phyloP scores from a whole-genome alignment of 2,113 vertebrate species.

The Myrmecophaga tridactyla region DNA sequence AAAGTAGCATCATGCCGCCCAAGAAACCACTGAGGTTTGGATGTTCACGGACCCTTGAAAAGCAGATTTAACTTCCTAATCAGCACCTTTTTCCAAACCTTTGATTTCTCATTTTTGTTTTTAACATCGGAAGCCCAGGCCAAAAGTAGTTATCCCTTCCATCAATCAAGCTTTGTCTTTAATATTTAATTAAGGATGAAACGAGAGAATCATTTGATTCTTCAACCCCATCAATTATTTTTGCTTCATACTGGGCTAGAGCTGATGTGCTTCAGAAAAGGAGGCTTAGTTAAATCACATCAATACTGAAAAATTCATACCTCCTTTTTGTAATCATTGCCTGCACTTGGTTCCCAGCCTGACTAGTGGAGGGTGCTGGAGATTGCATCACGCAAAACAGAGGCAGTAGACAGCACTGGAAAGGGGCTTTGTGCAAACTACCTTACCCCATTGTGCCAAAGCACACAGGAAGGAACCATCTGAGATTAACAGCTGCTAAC shows the following conservation, averaged over 20 bases:
- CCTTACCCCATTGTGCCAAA: not conserved
- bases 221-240: slow-evolving; percentile 24
- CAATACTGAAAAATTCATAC: slow-evolving; percentile 60
- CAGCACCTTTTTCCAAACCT: slow-evolving; percentile 14
- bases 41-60: slow-evolving; percentile 29
- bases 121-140: not conserved
- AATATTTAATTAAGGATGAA: slow-evolving; percentile 72
- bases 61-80: slow-evolving; percentile 18
- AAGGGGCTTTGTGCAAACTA: not conserved
- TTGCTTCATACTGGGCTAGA: slow-evolving; percentile 48
- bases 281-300: slow-evolving; percentile 37
- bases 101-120: slow-evolving; percentile 26
- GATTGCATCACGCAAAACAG: not conserved
- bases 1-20: not conserved
- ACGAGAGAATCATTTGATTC: slow-evolving; percentile 52
- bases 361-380: not conserved
- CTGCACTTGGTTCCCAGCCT: not conserved
- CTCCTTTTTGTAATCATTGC: slow-evolving; percentile 8
- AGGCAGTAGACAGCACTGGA: not conserved
- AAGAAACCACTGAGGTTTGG: not conserved
- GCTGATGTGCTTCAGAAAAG: slow-evolving; percentile 46
- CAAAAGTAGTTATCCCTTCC: not conserved
- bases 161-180: slow-evolving; percentile 37
- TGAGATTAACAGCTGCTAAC: not conserved
- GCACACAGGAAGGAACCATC: not conserved